phyloP scores from a whole-genome alignment of 1,140 invertebrate species.

The Drosophila sucinea region DNA sequence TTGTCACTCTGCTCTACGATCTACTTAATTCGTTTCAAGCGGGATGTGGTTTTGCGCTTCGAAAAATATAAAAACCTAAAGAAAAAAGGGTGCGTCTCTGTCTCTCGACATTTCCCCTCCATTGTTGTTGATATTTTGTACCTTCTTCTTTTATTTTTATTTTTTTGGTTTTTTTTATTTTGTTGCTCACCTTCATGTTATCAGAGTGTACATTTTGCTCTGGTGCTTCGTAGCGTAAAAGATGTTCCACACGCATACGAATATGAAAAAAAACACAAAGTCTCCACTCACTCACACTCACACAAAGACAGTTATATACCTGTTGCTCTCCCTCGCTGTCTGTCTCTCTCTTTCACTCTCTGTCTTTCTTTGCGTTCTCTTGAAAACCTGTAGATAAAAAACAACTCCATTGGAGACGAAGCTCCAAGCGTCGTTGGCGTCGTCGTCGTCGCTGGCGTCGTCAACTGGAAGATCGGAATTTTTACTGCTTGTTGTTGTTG shows the following conservation, averaged over 20 bases:
- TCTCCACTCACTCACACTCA: conserved; percentile 44
- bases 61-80: conserved; percentile 51
- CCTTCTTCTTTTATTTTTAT: conserved; percentile 41
- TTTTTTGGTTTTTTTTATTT: conserved; percentile 68
- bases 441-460: conserved; percentile 24
- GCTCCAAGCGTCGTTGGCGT: conserved; percentile 38
- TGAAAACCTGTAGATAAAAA: conserved; percentile 25
- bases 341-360: conserved; percentile 18
- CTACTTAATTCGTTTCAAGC: conserved; percentile 48
- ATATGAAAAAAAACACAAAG: conserved; percentile 14
- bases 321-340: conserved; percentile 51
- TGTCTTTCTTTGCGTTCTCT: conserved; percentile 16
- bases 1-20: conserved; percentile 23
- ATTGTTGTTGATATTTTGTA: conserved; percentile 48
- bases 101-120: conserved; percentile 54
- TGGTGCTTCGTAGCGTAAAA: conserved; percentile 50
- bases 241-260: conserved; percentile 29
- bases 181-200: conserved; percentile 79
- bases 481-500: conserved; percentile 63
- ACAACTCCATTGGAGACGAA: conserved; percentile 50
- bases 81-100: conserved; percentile 72
- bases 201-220: conserved; percentile 68
- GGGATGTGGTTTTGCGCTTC: conserved; percentile 76
- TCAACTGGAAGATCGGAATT: conserved; percentile 77
- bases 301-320: conserved; percentile 67